Percentiles rank a stretch among this genome's conserved stretches.
Evolutionary conservation across 2,888 invertebrate genomes (phyloP).

Genomic region (Panopea generosa): DNA sequence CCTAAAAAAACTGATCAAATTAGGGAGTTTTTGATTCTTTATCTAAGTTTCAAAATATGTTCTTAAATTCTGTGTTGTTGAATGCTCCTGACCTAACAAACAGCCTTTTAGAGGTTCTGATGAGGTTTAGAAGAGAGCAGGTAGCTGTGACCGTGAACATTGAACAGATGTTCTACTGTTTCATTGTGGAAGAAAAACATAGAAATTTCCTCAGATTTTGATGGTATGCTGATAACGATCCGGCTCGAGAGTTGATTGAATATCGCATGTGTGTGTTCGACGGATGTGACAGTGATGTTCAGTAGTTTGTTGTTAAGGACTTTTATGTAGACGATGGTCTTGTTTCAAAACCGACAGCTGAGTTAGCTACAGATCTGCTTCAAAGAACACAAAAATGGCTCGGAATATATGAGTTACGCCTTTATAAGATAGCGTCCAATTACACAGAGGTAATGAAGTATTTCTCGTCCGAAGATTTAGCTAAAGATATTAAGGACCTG

Average conservation of each 20-base stretch:
- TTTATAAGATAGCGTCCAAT: slow-evolving; percentile 65
- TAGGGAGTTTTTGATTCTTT: too few species aligned
- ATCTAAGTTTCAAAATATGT: too few species aligned
- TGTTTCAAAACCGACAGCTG: slow-evolving; percentile 19
- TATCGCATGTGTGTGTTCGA: slow-evolving; percentile 46
- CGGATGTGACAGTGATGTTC: slow-evolving; percentile 14
- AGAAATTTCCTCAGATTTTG: slow-evolving; percentile 48
- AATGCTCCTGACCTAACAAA: too few species aligned
- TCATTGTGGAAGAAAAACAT: slow-evolving; percentile 33
- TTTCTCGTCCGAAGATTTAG: slow-evolving; percentile 49
- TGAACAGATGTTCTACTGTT: slow-evolving; percentile 60
- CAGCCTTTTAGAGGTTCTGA: too few species aligned
- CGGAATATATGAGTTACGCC: slow-evolving; percentile 9
- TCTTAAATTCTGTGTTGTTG: slow-evolving; percentile 36
- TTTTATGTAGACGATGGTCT: slow-evolving; percentile 61
- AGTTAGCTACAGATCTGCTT: slow-evolving; percentile 36
- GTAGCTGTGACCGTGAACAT: slow-evolving; percentile 53
- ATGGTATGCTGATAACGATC: slow-evolving; percentile 53
- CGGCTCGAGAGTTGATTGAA: slow-evolving; percentile 17
- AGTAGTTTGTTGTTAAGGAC: slow-evolving; percentile 31
- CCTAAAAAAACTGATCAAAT: too few species aligned
- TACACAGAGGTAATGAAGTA: slow-evolving; percentile 34
- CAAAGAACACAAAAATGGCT: slow-evolving; percentile 30
- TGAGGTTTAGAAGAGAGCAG: slow-evolving; percentile 1
- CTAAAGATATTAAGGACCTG: slow-evolving; percentile 35